phyloP scores from a whole-genome alignment of 2,888 invertebrate genomes.

The Cantharis nigra region DNA sequence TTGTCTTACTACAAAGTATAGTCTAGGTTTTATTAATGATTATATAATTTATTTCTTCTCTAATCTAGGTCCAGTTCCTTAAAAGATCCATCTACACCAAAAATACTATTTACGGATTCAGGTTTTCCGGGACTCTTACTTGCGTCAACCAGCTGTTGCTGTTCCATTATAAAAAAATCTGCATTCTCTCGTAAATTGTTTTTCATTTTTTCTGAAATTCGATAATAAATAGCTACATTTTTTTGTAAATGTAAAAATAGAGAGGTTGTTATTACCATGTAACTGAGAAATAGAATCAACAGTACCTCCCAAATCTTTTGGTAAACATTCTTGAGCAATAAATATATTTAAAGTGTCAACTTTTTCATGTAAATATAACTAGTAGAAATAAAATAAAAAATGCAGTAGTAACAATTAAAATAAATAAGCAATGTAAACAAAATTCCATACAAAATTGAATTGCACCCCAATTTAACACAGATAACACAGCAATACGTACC shows the following conservation, averaged over 20 bases:
- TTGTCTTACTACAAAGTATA: no score
- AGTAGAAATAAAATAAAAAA: no score
- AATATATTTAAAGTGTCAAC: slow-evolving; percentile 39
- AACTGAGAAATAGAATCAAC: slow-evolving; percentile 36
- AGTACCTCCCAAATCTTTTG: slow-evolving; percentile 38
- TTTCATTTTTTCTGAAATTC: slow-evolving; percentile 28
- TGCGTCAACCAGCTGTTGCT: slow-evolving; percentile 61
- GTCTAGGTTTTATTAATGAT: no score
- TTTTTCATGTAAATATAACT: neutral
- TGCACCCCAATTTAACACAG: no score
- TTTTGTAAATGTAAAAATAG: neutral
- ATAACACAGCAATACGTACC: slow-evolving; percentile 23
- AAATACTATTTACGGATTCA: slow-evolving; percentile 62
- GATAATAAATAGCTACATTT: neutral
- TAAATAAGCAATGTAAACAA: no score
- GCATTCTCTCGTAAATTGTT: slow-evolving; percentile 46
- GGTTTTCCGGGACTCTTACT: slow-evolving; percentile 65
- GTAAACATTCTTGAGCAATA: slow-evolving; percentile 37
- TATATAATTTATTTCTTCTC: neutral
- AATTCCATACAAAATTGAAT: no score
- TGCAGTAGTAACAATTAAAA: no score
- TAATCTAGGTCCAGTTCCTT: slow-evolving; percentile 73
- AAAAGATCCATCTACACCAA: slow-evolving; percentile 73
- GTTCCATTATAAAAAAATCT: slow-evolving; percentile 56
- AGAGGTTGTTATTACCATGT: slow-evolving; percentile 25